Base-by-base conservation (phyloP, 2,888 invertebrate genomes). In the Magallana nippona region DNA sequence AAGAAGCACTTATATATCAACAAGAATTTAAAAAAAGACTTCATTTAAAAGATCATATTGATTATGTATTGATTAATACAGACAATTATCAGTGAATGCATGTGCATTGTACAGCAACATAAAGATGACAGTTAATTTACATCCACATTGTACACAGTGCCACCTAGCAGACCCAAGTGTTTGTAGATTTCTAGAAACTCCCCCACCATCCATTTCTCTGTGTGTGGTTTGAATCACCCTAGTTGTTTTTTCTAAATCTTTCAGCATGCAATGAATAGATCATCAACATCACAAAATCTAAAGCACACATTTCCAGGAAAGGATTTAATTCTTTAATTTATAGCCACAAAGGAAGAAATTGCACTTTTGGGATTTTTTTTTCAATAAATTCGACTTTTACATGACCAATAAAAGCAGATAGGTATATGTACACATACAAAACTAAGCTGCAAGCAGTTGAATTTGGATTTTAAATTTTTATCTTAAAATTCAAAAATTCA, bases 301-400 rank as follows among this genome's bases (percentile, higher is more conserved):
- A 79, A 79, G 55, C 79, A 79, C 55, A 56, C 22, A 56, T 22
- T n/a, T 79, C 19, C 79, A 55, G 44, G 17, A 22, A 56, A 79
- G 79, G n/a, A 55, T 22, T 17, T n/a, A n/a, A n/a, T n/a, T n/a
- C n/a, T n/a, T 32, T 27, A n/a, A 63, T 63, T 5, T 22, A 63
- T 8, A 22, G 22, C 15, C 27, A 63, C 63, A 63, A 63, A 22
- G 63, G 63, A 27, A 63, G 22, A 13, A 10, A 44, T 8, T 44
- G 44, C 44, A 44, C 5, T 44, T 44, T 44, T 44, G 44, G 13
- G 22, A 62, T 22, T 62, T 19, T 63, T 22, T 62, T 19, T 63
- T 27, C 5, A 44, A 3, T 27, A 10, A 13, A 10, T 63, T 13
- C 22, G 10, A 27, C 13, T 27, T 32, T 13, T 22, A 22, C 27